phyloP scores from a whole-genome alignment of 2,888 invertebrate species.

The Timema podura region DNA sequence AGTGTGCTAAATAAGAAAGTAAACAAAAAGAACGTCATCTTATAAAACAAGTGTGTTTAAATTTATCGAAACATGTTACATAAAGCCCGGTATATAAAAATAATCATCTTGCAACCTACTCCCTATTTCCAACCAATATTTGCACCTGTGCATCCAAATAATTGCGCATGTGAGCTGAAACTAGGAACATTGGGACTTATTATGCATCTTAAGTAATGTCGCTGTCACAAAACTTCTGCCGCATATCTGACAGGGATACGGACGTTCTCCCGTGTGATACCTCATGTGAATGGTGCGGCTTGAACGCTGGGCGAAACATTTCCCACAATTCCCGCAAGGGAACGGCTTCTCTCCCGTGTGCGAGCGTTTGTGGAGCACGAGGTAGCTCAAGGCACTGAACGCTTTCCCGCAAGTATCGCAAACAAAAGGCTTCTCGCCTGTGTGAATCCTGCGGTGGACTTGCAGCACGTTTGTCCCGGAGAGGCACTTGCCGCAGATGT shows the following conservation, averaged over 20 bases:
- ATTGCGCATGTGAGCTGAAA: too few relatives aligned
- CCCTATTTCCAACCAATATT: too few relatives aligned
- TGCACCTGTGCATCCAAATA: too few relatives aligned
- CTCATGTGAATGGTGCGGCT: constrained; percentile 50
- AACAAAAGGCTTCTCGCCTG: constrained; percentile 43
- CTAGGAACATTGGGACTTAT: too few relatives aligned
- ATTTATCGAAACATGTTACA: too few relatives aligned
- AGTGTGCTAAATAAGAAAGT: too few relatives aligned
- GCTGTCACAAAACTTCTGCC: too few relatives aligned
- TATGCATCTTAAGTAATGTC: too few relatives aligned
- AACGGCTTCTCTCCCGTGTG: constrained; percentile 51
- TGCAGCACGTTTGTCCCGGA: constrained; percentile 41
- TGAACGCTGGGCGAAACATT: constrained; percentile 51
- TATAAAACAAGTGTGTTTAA: too few relatives aligned
- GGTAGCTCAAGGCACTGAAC: constrained; percentile 45
- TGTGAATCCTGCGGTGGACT: constrained; percentile 47
- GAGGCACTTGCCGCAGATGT: constrained; percentile 44
- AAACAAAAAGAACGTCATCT: too few relatives aligned
- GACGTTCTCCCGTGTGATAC: constrained; percentile 48
- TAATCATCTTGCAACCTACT: too few relatives aligned
- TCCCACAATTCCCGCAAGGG: constrained; percentile 48
- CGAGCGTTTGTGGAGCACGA: constrained; percentile 46
- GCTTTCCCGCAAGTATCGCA: constrained; percentile 45
- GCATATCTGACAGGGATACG: constrained; percentile 46
- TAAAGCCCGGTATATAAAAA: too few relatives aligned